These are phyloP conservation scores for Prorops nasuta DNA, from an alignment of 1,140 invertebrate genomes.

Conservation along the genomic window DNA sequence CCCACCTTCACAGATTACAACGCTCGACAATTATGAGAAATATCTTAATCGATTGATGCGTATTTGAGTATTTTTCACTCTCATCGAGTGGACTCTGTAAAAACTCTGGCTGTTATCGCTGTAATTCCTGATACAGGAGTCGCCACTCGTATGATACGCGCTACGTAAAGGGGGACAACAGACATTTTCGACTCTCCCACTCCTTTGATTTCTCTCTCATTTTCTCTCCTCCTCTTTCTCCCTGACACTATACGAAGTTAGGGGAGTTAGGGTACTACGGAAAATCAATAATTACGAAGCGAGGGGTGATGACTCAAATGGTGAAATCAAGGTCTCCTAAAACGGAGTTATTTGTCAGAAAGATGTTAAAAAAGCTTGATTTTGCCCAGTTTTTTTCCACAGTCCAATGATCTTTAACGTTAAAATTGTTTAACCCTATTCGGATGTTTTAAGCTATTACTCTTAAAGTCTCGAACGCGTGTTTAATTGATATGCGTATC, in stretches of 20 bases:
- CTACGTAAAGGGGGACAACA: conserved; percentile 48
- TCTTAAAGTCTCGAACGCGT: too few species aligned
- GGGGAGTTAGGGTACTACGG: conserved; percentile 51
- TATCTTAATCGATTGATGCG: too few species aligned
- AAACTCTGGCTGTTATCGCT: too few species aligned
- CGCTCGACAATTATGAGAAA: too few species aligned
- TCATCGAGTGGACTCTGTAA: too few species aligned
- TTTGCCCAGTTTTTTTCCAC: too few species aligned
- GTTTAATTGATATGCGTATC: too few species aligned
- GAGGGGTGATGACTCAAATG: conserved; percentile 57
- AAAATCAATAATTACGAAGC: conserved; percentile 59
- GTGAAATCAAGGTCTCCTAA: conserved; percentile 53
- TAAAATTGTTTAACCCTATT: too few species aligned
- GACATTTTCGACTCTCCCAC: conserved; percentile 47
- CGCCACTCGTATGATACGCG: conserved; percentile 37
- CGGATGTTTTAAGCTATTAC: too few species aligned
- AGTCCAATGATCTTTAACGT: too few species aligned
- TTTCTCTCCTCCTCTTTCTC: conserved; percentile 14
- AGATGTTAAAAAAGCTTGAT: too few species aligned
- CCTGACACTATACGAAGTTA: conserved; percentile 45
- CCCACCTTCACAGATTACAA: conserved; percentile 29
- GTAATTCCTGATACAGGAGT: conserved; percentile 42
- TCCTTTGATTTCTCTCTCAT: conserved; percentile 12
- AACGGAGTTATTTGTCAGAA: conserved; percentile 47
- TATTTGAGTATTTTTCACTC: too few species aligned